Evolutionary conservation across 2,797 vertebrate species (phyloP).

Genomic region (Pogoniulus pusillus): DNA sequence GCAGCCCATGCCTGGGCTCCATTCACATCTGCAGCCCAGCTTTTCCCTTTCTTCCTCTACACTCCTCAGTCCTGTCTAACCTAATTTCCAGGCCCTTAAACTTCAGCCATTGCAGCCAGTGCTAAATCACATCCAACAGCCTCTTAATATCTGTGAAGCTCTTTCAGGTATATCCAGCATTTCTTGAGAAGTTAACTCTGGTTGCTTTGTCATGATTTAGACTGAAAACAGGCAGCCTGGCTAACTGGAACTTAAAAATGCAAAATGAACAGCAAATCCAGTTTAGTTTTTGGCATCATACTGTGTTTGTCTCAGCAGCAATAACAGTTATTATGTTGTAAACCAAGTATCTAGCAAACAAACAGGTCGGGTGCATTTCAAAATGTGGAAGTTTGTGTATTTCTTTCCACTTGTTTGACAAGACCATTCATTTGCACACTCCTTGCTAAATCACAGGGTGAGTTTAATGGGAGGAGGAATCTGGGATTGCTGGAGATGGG

Average conservation of each 20-base stretch:
- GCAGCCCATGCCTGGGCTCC: background rate
- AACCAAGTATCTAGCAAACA: slow-evolving; percentile 34
- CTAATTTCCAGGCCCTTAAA: slow-evolving; percentile 39
- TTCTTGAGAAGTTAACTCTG: slow-evolving; percentile 51
- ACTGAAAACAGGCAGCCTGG: slow-evolving; percentile 40
- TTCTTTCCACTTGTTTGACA: slow-evolving; percentile 31
- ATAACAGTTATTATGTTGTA: slow-evolving; percentile 19
- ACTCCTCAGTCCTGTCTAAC: background rate
- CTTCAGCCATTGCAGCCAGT: slow-evolving; percentile 15
- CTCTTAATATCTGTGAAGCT: slow-evolving; percentile 16
- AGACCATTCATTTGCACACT: slow-evolving; percentile 14
- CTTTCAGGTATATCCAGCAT: slow-evolving; percentile 41
- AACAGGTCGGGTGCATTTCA: slow-evolving; percentile 15
- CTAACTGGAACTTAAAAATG: slow-evolving; percentile 28
- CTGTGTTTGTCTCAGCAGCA: slow-evolving; percentile 44
- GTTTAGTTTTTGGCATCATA: slow-evolving; percentile 14
- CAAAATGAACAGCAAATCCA: background rate
- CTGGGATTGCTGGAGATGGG: background rate
- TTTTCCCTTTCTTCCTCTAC: background rate
- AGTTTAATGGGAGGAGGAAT: slow-evolving; percentile 29
- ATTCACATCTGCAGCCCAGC: background rate
- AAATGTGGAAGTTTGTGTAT: background rate
- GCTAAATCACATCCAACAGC: slow-evolving; percentile 17
- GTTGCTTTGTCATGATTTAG: slow-evolving; percentile 29
- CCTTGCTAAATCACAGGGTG: background rate